These are phyloP conservation scores for Mustelus asterias DNA, from an alignment of 2,113 vertebrate species.

Conservation along the genomic window DNA sequence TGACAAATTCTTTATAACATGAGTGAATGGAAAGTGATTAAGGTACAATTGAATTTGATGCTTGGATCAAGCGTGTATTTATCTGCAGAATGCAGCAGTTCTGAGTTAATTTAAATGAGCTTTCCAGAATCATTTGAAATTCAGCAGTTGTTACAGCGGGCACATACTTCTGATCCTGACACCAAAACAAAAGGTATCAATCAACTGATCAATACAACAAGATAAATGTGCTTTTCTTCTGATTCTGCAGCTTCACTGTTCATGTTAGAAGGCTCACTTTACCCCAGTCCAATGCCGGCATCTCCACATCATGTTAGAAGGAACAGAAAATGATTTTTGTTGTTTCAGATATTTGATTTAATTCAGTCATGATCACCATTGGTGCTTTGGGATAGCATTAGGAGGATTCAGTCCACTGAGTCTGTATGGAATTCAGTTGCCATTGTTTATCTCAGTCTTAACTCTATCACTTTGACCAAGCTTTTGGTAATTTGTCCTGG, in stretches of 20 bases:
- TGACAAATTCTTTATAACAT: conserved; percentile 9
- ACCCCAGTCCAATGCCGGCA: too few species aligned
- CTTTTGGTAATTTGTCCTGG: background rate
- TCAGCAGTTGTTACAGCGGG: background rate
- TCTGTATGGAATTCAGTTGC: background rate
- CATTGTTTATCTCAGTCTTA: background rate
- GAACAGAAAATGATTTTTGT: background rate
- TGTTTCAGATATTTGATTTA: background rate
- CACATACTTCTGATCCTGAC: background rate
- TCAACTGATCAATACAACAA: conserved; percentile 20
- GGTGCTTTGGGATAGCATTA: background rate
- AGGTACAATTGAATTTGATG: conserved; percentile 15
- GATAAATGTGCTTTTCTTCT: background rate
- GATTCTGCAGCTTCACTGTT: background rate
- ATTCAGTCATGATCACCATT: background rate
- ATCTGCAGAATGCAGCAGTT: background rate
- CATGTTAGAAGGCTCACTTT: background rate
- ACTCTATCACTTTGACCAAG: background rate
- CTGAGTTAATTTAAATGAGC: background rate
- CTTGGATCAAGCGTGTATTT: conserved; percentile 16
- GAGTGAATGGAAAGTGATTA: conserved; percentile 29
- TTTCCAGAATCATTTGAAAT: conserved; percentile 7
- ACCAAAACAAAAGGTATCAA: background rate
- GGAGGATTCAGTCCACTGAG: background rate
- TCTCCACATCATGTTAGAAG: background rate